Evolutionary conservation across 1,140 invertebrate genomes (phyloP).

Genomic region (Palaemon carinicauda): DNA sequence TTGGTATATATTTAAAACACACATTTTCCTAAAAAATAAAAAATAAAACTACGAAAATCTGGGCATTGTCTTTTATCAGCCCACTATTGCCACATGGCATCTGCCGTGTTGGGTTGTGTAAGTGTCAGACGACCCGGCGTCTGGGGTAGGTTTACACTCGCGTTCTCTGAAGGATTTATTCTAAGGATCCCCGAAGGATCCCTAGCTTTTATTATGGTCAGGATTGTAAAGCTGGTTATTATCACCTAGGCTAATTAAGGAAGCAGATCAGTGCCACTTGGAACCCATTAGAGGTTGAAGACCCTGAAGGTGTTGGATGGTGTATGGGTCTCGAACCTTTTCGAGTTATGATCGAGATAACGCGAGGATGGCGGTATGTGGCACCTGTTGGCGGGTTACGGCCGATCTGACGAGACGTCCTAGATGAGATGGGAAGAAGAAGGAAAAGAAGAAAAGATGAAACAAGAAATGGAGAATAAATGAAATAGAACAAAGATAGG

Average conservation of each 20-base stretch:
- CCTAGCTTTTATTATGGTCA: neutral
- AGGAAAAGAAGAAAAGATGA: neutral
- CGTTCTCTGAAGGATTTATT: constrained; percentile 17
- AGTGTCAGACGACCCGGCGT: constrained; percentile 11
- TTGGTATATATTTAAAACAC: too few relatives aligned
- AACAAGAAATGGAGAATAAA: neutral
- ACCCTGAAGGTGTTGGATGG: too few relatives aligned
- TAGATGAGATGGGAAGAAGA: neutral
- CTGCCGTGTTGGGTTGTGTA: neutral
- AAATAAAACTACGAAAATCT: too few relatives aligned
- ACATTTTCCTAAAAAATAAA: neutral
- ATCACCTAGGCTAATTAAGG: constrained; percentile 10
- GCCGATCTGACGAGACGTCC: neutral
- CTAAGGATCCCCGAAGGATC: neutral
- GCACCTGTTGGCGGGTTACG: neutral
- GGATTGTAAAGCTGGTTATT: neutral
- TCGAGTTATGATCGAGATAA: too few relatives aligned
- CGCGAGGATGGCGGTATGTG: neutral
- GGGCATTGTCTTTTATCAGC: too few relatives aligned
- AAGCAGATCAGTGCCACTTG: neutral
- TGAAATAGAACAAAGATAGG: neutral
- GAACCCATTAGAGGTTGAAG: neutral
- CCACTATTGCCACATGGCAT: too few relatives aligned
- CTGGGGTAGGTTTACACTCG: neutral
- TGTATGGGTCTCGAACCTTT: too few relatives aligned